phyloP scores from a whole-genome alignment of 2,797 vertebrate species.

The Thamnophis elegans region DNA sequence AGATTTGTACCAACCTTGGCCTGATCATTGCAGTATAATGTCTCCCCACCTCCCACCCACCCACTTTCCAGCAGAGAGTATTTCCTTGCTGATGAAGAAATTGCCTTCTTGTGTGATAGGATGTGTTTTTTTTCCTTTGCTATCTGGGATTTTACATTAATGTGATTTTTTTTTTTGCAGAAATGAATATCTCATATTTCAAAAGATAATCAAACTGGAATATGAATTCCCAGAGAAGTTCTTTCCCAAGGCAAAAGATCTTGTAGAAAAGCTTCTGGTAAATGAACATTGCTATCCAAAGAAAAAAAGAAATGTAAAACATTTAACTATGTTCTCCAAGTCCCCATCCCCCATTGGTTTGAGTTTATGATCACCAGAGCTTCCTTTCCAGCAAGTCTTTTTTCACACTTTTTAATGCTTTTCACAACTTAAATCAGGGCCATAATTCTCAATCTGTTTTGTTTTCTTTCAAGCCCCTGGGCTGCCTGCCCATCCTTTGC shows the following conservation, averaged over 20 bases:
- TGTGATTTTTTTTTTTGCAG: constrained; percentile 72
- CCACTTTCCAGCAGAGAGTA: background rate
- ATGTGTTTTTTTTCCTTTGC: background rate
- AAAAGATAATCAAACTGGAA: constrained; percentile 99
- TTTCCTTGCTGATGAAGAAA: background rate
- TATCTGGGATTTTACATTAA: background rate
- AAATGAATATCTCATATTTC: constrained; percentile 99
- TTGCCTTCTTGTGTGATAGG: too few species aligned
- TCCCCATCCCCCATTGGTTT: background rate
- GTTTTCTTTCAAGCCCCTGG: background rate
- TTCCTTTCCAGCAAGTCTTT: background rate
- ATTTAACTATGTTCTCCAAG: background rate
- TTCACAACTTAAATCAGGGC: background rate
- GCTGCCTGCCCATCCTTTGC: background rate
- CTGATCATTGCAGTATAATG: background rate
- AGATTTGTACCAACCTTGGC: background rate
- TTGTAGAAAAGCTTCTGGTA: constrained; percentile 95
- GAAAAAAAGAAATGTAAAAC: background rate
- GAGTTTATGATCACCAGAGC: background rate
- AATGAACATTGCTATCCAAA: constrained; percentile 49
- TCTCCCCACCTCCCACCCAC: too few species aligned
- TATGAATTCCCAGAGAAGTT: constrained; percentile 99
- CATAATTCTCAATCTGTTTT: background rate
- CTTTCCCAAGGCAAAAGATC: constrained; percentile 98
- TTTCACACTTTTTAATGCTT: background rate